Percentiles rank a stretch among this genome's conserved stretches.
These are phyloP conservation scores for Lagenorhynchus albirostris DNA, from an alignment of 2,113 vertebrate species.

Conservation along the genomic window DNA sequence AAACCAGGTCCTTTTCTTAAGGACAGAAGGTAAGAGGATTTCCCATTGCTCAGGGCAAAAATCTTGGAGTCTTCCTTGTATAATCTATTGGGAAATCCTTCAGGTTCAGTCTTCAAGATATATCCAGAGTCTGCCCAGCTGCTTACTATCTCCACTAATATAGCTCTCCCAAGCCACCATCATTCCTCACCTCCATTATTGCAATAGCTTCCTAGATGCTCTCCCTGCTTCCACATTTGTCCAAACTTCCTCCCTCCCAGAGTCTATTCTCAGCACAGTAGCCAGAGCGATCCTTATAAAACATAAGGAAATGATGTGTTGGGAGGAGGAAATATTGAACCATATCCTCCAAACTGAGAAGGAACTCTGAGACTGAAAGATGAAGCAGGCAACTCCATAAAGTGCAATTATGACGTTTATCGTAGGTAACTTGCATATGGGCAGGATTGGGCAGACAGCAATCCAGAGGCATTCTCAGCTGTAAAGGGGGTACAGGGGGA, in stretches of 20 bases:
- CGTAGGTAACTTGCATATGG: too few relatives aligned
- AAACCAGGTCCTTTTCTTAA: not conserved
- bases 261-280: not conserved
- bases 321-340: too few relatives aligned
- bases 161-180: not conserved
- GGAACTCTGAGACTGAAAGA: too few relatives aligned
- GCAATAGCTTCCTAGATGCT: not conserved
- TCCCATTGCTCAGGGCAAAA: not conserved
- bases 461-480: too few relatives aligned
- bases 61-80: not conserved
- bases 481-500: too few relatives aligned
- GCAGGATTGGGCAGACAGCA: too few relatives aligned
- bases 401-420: too few relatives aligned
- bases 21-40: not conserved
- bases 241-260: accelerated
- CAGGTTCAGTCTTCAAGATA: not conserved
- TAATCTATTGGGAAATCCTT: not conserved
- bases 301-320: not conserved
- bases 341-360: too few relatives aligned
- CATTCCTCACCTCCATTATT: not conserved
- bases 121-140: not conserved
- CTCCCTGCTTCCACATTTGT: not conserved
- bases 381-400: too few relatives aligned
- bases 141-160: not conserved
- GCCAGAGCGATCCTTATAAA: not conserved